Evolutionary conservation across 37 sponge, comb jelly and placozoan genomes (phyloP).

Genomic region (Aplysina aerophoba): DNA sequence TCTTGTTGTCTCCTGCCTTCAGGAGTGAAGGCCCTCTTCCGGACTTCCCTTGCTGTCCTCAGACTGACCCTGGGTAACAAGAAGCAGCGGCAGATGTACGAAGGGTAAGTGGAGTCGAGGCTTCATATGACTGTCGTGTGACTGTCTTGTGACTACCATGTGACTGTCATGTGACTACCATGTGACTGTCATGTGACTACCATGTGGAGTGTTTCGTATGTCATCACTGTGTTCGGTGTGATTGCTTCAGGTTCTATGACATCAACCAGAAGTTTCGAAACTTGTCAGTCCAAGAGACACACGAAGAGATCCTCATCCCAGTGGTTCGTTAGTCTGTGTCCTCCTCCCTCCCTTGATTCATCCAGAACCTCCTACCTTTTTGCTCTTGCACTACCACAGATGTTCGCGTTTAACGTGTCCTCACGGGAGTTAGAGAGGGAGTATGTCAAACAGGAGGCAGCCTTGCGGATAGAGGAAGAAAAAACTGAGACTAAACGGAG

Average conservation of each 20-base stretch:
- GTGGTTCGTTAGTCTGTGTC: slow-evolving; percentile 45
- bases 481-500: not conserved
- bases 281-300: slow-evolving; percentile 69
- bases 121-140: not conserved
- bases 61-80: slow-evolving; percentile 63
- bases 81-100: slow-evolving; percentile 47
- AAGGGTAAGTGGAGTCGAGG: slow-evolving; percentile 23
- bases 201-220: no score
- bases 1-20: no score
- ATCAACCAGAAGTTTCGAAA: slow-evolving; percentile 65
- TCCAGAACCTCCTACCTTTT: no score
- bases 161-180: not conserved
- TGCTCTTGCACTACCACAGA: no score
- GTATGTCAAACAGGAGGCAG: not conserved
- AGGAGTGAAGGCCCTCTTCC: slow-evolving; percentile 78
- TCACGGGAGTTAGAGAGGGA: slow-evolving; percentile 19
- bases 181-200: not conserved
- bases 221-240: no score
- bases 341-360: no score
- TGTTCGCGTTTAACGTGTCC: slow-evolving; percentile 5
- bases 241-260: slow-evolving; percentile 72
- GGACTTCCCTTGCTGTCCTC: slow-evolving; percentile 81
- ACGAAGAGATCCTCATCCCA: slow-evolving; percentile 73
- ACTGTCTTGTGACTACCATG: not conserved
- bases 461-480: not conserved